phyloP scores from a whole-genome alignment of 2,797 vertebrate species.

The Chelon labrosus region DNA sequence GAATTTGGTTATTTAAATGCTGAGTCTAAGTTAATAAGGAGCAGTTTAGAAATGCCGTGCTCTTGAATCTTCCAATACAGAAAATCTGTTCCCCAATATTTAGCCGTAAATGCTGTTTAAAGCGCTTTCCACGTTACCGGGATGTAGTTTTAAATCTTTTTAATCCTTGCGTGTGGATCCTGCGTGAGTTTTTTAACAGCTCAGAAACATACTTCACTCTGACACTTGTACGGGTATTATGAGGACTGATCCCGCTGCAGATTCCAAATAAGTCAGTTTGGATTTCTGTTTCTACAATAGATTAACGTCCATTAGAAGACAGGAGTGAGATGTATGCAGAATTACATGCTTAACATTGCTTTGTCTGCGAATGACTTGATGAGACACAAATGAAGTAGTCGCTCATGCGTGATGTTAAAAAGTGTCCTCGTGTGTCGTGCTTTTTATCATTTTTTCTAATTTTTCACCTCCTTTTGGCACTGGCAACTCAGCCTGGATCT shows the following conservation, averaged over 20 bases:
- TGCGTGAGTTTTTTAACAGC: not conserved
- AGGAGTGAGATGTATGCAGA: not conserved
- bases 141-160: constrained; percentile 12
- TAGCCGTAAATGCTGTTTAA: constrained; percentile 7
- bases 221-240: too few relatives aligned
- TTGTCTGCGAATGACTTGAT: not conserved
- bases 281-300: too few relatives aligned
- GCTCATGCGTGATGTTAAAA: too few relatives aligned
- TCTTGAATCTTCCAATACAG: constrained; percentile 16
- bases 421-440: too few relatives aligned
- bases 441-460: too few relatives aligned
- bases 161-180: not conserved
- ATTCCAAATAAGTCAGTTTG: too few relatives aligned
- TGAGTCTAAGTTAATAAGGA: constrained; percentile 5
- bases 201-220: not conserved
- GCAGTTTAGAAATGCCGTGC: not conserved
- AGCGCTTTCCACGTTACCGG: not conserved
- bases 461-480: too few relatives aligned
- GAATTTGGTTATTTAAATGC: not conserved
- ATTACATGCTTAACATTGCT: not conserved
- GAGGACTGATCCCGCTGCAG: too few relatives aligned
- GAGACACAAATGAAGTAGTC: too few relatives aligned
- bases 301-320: not conserved
- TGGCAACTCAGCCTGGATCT: too few relatives aligned
- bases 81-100: not conserved